Conservation (phyloP, 2,888 invertebrate genomes). For the Amblyjoppa proteus region DNA sequence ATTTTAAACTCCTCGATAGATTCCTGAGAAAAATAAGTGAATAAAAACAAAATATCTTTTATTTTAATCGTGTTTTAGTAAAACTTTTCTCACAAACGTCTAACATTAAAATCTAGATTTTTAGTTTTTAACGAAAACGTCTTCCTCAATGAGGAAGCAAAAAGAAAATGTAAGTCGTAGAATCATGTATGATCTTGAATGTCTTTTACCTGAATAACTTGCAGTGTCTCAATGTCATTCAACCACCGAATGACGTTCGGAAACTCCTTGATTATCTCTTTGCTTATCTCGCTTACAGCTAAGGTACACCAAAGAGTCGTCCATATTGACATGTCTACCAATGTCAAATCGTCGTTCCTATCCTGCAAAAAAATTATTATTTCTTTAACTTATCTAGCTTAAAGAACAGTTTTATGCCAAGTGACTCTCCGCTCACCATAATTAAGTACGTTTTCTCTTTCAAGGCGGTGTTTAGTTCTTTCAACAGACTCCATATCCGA, state of each 20-base stretch:
- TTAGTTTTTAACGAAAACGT: no score
- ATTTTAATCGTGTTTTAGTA: no score
- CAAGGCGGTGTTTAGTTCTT: slow-evolving; percentile 87
- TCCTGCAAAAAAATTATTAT: slow-evolving; percentile 85
- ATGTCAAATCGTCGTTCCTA: slow-evolving; percentile 85
- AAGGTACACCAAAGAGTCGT: slow-evolving; percentile 89
- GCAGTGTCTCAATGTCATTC: slow-evolving; percentile 86
- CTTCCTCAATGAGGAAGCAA: background rate
- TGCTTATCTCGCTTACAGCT: slow-evolving; percentile 87
- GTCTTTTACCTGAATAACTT: slow-evolving; percentile 87
- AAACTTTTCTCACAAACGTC: no score
- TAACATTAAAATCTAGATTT: no score
- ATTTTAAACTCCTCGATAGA: slow-evolving; percentile 77
- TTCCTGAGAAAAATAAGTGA: slow-evolving; percentile 76
- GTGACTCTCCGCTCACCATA: slow-evolving; percentile 85
- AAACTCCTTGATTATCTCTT: slow-evolving; percentile 87
- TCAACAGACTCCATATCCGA: slow-evolving; percentile 86
- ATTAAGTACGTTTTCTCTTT: slow-evolving; percentile 87
- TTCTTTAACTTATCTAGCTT: background rate
- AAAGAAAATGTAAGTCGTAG: background rate
- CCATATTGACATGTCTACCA: slow-evolving; percentile 91
- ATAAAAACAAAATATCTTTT: background rate
- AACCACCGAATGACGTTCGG: slow-evolving; percentile 88
- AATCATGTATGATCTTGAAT: slow-evolving; percentile 72
- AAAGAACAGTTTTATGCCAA: slow-evolving; percentile 25